These are phyloP conservation scores for Xestoiulus laeticollis DNA, from an alignment of 2,888 invertebrate species.

Conservation along the genomic window DNA sequence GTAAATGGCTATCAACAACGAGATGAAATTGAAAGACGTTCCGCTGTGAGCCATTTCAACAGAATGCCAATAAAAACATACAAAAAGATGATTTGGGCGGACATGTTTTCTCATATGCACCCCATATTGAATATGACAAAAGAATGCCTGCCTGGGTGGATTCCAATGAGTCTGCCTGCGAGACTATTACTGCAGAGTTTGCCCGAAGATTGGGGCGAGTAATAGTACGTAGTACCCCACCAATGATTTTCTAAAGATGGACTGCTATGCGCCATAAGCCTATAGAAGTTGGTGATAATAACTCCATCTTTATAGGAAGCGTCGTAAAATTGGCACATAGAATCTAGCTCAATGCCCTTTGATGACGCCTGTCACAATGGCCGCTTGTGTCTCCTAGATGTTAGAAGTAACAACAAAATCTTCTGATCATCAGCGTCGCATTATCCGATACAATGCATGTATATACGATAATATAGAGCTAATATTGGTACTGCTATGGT, in stretches of 20 bases:
- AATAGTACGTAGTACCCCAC: not conserved
- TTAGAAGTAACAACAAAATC: constrained; percentile 32
- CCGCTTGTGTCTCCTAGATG: not conserved
- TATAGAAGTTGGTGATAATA: not conserved
- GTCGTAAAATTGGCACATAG: not conserved
- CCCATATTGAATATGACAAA: constrained; percentile 38
- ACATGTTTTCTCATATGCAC: constrained; percentile 29
- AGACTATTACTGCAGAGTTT: not conserved
- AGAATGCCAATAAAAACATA: constrained; percentile 41
- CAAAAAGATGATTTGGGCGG: constrained; percentile 43
- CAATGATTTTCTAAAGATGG: constrained; percentile 34
- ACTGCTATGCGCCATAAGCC: not conserved
- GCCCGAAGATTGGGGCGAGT: not conserved
- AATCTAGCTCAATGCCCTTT: constrained; percentile 36
- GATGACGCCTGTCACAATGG: constrained; percentile 43
- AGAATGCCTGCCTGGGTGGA: constrained; percentile 33
- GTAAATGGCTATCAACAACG: constrained; percentile 37
- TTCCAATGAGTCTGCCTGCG: not conserved
- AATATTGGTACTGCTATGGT: not conserved
- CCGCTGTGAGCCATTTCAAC: constrained; percentile 43
- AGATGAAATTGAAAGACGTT: constrained; percentile 41
- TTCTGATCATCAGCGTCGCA: not conserved
- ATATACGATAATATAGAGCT: not conserved
- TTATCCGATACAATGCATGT: not conserved
- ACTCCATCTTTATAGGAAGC: constrained; percentile 34